Evolutionary conservation across 92 coral and sea anemone species (phyloP).

Genomic region (Epizoanthus ramosus): DNA sequence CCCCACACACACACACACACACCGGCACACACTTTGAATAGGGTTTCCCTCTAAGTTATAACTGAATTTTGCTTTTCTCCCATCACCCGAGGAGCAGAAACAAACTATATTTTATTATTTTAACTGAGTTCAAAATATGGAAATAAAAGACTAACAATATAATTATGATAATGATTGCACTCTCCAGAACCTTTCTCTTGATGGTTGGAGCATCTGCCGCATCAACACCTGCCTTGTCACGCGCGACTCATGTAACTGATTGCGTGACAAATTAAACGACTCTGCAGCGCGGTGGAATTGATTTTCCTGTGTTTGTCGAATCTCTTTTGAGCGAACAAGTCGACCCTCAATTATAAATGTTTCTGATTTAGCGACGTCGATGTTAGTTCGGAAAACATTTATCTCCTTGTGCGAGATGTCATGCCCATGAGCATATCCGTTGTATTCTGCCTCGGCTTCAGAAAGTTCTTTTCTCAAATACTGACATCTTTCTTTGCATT

Average conservation of each 20-base stretch:
- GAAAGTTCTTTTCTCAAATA: slow-evolving; percentile 61
- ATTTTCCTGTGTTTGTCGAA: slow-evolving; percentile 32
- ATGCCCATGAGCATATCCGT: slow-evolving; percentile 1
- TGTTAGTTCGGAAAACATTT: slow-evolving; percentile 36
- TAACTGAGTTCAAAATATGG: no score
- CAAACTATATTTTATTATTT: no score
- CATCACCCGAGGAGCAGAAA: no score
- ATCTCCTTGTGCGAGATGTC: slow-evolving; percentile 33
- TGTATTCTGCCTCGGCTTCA: slow-evolving; percentile 39
- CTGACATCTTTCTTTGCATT: slow-evolving; percentile 50
- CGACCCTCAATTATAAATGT: slow-evolving; percentile 40
- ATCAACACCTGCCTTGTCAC: slow-evolving; percentile 44
- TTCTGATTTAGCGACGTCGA: slow-evolving; percentile 51
- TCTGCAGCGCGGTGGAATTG: slow-evolving; percentile 34
- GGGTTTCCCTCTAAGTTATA: no score
- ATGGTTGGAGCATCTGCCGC: slow-evolving; percentile 55
- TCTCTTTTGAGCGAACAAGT: slow-evolving; percentile 47
- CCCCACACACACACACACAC: no score
- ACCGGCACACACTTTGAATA: no score
- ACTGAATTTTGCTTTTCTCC: no score
- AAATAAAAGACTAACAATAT: no score
- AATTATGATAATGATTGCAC: no score
- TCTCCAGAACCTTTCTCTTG: no score
- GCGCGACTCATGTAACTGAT: slow-evolving; percentile 32
- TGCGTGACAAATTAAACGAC: slow-evolving; percentile 41